Evolutionary conservation across 2,888 invertebrate genomes (phyloP), one percentile per base, ranked within the genome.

Genomic region (Phalera bucephala): DNA sequence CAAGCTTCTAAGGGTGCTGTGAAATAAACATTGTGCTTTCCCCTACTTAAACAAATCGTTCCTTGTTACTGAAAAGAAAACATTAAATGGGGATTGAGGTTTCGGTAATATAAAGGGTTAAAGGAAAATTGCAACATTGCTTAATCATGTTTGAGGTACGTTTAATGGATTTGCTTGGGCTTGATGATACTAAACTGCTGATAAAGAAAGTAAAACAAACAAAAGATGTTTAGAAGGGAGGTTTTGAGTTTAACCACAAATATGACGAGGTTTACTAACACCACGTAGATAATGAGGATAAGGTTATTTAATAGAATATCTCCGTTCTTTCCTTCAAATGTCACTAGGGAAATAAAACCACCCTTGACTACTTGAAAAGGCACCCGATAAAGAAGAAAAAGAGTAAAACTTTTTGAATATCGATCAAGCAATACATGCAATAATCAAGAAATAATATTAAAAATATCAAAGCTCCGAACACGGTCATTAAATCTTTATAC

Each of bases 11-110:
- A 54, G 55, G 64, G 61, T 55, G 41, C 12, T 56, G 60, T 66
- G 70, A 67, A 74, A 71, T 69, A 67, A 79, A 72, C 72, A 70
- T 68, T 71, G 69, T 71, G 70, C 57, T 74, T 31, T 37, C 39
- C 49, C 52, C 51, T 62, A 66, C 72, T 80, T 72, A 74, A 67
- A 80, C 77, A 82, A 84, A 86, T 87, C 75, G 78, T 62, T 64
- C 70, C 73, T 78, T 76, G 72, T 79, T 78, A 10, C 66, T 64
- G 64, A 75, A 80, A 78, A 77, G 72, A 71, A 69, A 64, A 57
- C 65, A 65, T 62, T 71, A 69, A 62, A 59, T 44, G 58, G 64
- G 72, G 58, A 63, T 67, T 62, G 60, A 43, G 55, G 59, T 58
- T 62, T 62, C 41, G 40, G 48, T 64, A 67, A 53, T 60, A 61